Conservation (phyloP, 2,113 vertebrate genomes). For the Tonatia bakeri region DNA sequence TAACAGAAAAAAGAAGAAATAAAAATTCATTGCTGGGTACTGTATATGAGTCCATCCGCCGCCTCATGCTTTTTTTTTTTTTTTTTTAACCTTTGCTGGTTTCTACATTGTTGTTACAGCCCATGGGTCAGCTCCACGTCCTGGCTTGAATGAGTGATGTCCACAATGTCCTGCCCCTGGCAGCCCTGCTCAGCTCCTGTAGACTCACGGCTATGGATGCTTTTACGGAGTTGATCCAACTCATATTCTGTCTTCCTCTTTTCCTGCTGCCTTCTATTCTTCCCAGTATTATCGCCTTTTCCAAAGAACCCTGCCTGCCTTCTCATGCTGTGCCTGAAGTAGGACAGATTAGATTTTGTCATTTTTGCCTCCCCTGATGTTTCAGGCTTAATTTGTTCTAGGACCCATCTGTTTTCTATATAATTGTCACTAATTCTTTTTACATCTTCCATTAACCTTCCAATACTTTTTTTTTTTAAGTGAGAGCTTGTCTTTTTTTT, state of each 20-base stretch:
- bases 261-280: background rate
- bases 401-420: background rate
- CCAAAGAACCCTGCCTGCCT: background rate
- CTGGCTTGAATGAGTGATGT: background rate
- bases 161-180: background rate
- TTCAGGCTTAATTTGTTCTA: background rate
- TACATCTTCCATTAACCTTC: background rate
- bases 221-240: background rate
- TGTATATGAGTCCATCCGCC: background rate
- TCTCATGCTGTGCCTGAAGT: background rate
- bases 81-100: background rate
- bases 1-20: too few species aligned
- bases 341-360: background rate
- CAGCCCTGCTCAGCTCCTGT: background rate
- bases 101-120: background rate
- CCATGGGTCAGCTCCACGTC: background rate
- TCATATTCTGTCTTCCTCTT: background rate
- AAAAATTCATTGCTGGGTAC: too few species aligned
- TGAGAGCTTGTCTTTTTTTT: too few species aligned
- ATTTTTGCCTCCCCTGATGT: background rate
- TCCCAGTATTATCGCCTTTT: background rate
- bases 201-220: background rate
- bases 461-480: too few species aligned
- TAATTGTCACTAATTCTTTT: background rate
- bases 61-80: background rate